Conservation (phyloP, 2,797 vertebrate species). For the Tokudaia tokunoshimensis region DNA sequence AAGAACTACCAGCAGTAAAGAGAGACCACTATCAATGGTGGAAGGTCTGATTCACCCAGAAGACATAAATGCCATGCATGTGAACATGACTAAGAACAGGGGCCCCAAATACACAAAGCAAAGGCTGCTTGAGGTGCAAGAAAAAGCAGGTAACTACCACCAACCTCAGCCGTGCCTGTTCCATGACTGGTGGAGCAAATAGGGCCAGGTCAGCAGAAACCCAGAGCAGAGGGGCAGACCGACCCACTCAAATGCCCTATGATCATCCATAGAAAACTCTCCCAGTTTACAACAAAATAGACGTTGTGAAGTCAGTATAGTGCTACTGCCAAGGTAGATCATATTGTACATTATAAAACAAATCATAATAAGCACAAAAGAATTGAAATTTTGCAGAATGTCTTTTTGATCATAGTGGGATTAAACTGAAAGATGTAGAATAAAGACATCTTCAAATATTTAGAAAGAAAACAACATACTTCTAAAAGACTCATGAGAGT, state of each 20-base stretch:
- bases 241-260: background rate
- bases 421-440: background rate
- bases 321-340: background rate
- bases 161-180: background rate
- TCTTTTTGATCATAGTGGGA: background rate
- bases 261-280: background rate
- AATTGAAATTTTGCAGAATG: background rate
- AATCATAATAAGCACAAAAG: background rate
- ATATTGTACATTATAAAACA: background rate
- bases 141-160: background rate
- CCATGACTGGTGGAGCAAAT: background rate
- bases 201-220: background rate
- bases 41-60: background rate
- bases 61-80: background rate
- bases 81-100: background rate
- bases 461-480: background rate
- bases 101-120: background rate
- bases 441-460: background rate
- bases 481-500: background rate
- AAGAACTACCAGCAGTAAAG: background rate
- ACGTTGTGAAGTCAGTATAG: background rate
- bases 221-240: background rate
- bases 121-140: background rate
- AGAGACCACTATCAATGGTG: background rate
- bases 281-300: background rate